Evolutionary conservation across 2,797 vertebrate genomes (phyloP), one percentile per base, ranked within the genome.

Genomic region (Sus cebifrons): DNA sequence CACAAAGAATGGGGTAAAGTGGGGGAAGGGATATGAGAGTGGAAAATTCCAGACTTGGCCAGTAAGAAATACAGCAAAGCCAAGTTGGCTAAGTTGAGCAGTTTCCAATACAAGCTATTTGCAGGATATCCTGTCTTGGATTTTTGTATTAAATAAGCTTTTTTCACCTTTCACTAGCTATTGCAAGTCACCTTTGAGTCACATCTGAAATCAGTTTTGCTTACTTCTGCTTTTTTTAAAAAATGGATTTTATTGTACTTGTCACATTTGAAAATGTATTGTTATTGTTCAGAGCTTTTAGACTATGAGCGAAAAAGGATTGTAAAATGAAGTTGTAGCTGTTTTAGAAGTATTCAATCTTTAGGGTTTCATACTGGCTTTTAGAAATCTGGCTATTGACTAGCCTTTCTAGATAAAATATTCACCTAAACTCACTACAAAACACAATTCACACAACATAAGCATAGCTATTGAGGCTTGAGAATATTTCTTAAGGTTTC

Each of bases 241-340:
- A 14, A 86, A 86, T 91, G 15, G 85, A 75, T 95, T 95, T 96
- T 86, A 92, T 96, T 91, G 73, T 90, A 67, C 64, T 91, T 96
- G 91, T 96, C 95, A 86, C 83, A 73, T 93, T 91, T 94, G 89
- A 94, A 96, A 96, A 96, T 97, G 12, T 95, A 90, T 90, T 86
- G 70, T 64, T 95, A 95, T 95, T 95, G 84, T 94, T 96, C 78
- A 93, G 78, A 78, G 58, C 84, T 97, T 91, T 95, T 94, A 97
- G 87, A 86, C 60, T 94, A 90, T 32, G 13, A 32, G 29, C 44
- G 68, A 78, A 82, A 95, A 94, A 18, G 1, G 4, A 75, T 94
- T 90, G 60, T 70, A 92, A 97, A 97, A 94, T 95, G 91, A 97
- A 95, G 60, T 73, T 84, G 81, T 92, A 91, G 64, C 54, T 96